Evolutionary conservation across 2,888 invertebrate genomes (phyloP).

Genomic region (Aromia moschata): DNA sequence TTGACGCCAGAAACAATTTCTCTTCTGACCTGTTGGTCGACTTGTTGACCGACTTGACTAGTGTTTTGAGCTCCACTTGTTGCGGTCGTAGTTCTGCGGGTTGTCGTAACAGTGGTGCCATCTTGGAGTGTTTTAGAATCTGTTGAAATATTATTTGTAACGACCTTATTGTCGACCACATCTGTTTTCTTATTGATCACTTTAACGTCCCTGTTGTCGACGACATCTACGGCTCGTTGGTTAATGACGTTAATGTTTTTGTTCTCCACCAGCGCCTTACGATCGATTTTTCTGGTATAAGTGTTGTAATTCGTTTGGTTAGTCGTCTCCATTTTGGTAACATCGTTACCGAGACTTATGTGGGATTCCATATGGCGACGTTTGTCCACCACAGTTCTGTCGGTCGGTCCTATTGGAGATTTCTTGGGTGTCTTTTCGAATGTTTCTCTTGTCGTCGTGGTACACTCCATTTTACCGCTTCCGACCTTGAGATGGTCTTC

Average conservation of each 20-base stretch:
- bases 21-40: conserved; percentile 19
- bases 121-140: conserved; percentile 64
- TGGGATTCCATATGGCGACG: conserved; percentile 75
- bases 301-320: conserved; percentile 68
- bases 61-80: conserved; percentile 48
- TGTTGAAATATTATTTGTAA: conserved; percentile 43
- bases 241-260: conserved; percentile 37
- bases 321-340: conserved; percentile 66
- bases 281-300: conserved; percentile 52
- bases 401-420: conserved; percentile 58
- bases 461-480: conserved; percentile 65
- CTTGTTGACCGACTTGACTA: conserved; percentile 31
- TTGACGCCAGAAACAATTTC: conserved; percentile 40
- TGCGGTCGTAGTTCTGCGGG: conserved; percentile 63
- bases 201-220: conserved; percentile 32
- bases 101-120: conserved; percentile 66
- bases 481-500: conserved; percentile 66
- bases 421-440: conserved; percentile 67
- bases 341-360: conserved; percentile 70
- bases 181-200: conserved; percentile 30
- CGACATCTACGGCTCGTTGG: conserved; percentile 24
- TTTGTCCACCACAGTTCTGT: conserved; percentile 62
- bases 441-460: conserved; percentile 65
- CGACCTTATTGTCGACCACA: conserved; percentile 34
- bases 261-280: conserved; percentile 43